These are phyloP conservation scores for Dryocosmus kuriphilus DNA, from an alignment of 2,888 invertebrate genomes.

Conservation along the genomic window DNA sequence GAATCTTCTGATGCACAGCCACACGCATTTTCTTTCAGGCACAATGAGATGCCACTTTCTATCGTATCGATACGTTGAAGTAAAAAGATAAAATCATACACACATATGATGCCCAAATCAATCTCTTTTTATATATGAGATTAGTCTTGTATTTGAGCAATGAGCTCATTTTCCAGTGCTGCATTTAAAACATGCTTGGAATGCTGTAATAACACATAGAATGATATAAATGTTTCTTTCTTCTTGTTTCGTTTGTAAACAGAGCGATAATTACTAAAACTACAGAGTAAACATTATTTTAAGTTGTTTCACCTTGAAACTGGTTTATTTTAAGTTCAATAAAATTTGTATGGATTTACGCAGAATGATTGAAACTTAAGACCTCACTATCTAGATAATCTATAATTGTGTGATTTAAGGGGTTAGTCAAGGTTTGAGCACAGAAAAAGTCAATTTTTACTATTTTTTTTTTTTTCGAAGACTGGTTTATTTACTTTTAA, in stretches of 20 bases:
- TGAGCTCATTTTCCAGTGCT: background rate
- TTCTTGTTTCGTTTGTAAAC: background rate
- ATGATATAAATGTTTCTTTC: background rate
- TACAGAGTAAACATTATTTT: too few species aligned
- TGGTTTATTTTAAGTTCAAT: too few species aligned
- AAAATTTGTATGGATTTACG: too few species aligned
- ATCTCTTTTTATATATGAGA: conserved; percentile 7
- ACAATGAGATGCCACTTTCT: conserved; percentile 35
- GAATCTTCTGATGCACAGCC: conserved; percentile 2
- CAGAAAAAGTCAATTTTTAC: too few species aligned
- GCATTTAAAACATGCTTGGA: too few species aligned
- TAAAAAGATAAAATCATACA: background rate
- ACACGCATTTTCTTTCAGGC: background rate
- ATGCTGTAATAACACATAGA: background rate
- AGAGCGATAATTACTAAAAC: background rate
- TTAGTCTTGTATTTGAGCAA: background rate
- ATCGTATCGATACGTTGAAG: conserved; percentile 10
- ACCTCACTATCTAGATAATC: too few species aligned
- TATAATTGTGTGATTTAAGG: too few species aligned
- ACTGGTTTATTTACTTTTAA: too few species aligned
- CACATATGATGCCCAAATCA: conserved; percentile 3
- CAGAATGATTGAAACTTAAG: too few species aligned
- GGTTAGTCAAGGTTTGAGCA: too few species aligned
- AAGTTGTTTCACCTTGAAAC: too few species aligned
- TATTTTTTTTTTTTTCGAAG: too few species aligned